Conservation (phyloP, 2,797 vertebrate species). For the Bovichtus diacanthus region DNA sequence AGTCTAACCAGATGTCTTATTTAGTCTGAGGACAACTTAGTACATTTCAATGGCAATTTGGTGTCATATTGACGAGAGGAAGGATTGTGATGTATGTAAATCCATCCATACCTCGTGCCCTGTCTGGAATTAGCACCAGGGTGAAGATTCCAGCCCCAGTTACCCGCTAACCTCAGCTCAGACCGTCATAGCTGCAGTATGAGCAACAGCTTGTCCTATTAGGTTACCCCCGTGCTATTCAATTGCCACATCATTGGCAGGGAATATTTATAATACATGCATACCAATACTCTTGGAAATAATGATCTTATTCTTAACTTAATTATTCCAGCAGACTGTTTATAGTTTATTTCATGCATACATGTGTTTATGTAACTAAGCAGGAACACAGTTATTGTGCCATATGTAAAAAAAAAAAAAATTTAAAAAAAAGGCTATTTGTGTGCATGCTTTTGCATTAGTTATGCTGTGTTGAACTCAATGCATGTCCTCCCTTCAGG, state of each 20-base stretch:
- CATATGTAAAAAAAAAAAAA: too few species aligned
- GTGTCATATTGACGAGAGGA: neutral
- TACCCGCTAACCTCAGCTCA: conserved; percentile 34
- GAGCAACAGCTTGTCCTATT: conserved; percentile 15
- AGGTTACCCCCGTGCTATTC: neutral
- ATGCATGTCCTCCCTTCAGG: conserved; percentile 44
- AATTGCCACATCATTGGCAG: neutral
- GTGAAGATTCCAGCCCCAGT: conserved; percentile 14
- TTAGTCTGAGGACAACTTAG: neutral
- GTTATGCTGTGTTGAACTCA: conserved; percentile 3
- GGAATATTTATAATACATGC: conserved; percentile 9
- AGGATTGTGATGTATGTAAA: conserved; percentile 10
- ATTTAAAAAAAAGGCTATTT: neutral
- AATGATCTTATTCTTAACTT: neutral
- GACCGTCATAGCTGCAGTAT: neutral
- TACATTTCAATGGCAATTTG: conserved; percentile 20
- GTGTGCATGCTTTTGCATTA: neutral
- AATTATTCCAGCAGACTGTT: neutral
- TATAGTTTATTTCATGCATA: neutral
- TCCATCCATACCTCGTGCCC: conserved; percentile 4
- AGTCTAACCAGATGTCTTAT: neutral
- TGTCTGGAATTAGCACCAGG: conserved; percentile 21
- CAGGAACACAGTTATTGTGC: neutral
- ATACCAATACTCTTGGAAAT: neutral
- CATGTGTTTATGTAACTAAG: neutral